Conservation (phyloP, 2,797 vertebrate species). For the Triplophysa yarkandensis region DNA sequence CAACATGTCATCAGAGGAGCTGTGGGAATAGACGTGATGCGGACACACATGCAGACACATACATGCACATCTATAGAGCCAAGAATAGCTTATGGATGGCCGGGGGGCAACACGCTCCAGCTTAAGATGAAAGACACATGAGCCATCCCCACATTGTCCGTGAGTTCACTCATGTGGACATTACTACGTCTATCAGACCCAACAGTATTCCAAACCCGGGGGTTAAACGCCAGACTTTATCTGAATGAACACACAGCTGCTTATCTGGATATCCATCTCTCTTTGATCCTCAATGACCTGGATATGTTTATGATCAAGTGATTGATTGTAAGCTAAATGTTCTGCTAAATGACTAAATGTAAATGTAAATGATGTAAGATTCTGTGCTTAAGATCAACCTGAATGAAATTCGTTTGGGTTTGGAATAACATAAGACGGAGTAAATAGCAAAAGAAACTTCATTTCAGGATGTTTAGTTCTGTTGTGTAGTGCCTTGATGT, state of each 20-base stretch:
- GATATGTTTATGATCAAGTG: not conserved
- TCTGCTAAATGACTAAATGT: no score
- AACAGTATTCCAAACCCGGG: not conserved
- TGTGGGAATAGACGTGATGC: not conserved
- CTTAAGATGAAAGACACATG: slow-evolving; percentile 30
- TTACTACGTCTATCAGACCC: not conserved
- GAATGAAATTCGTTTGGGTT: not conserved
- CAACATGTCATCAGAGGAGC: slow-evolving; percentile 11
- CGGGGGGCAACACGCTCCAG: slow-evolving; percentile 11
- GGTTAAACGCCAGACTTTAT: not conserved
- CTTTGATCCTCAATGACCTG: no score
- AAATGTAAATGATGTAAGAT: no score
- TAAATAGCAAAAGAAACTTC: not conserved
- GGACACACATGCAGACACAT: slow-evolving; percentile 1
- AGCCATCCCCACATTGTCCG: not conserved
- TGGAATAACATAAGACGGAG: not conserved
- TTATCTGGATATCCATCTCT: not conserved
- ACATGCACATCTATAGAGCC: not conserved
- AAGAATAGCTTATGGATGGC: slow-evolving; percentile 40
- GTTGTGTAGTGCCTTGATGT: not conserved
- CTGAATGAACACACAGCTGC: slow-evolving; percentile 5
- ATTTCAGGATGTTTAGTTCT: not conserved
- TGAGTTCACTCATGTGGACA: not conserved
- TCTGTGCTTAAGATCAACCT: not conserved
- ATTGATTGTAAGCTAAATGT: no score